Percentiles rank a stretch among this genome's conserved stretches.
Conservation (phyloP, 2,797 vertebrate species). For the Channa striata region DNA sequence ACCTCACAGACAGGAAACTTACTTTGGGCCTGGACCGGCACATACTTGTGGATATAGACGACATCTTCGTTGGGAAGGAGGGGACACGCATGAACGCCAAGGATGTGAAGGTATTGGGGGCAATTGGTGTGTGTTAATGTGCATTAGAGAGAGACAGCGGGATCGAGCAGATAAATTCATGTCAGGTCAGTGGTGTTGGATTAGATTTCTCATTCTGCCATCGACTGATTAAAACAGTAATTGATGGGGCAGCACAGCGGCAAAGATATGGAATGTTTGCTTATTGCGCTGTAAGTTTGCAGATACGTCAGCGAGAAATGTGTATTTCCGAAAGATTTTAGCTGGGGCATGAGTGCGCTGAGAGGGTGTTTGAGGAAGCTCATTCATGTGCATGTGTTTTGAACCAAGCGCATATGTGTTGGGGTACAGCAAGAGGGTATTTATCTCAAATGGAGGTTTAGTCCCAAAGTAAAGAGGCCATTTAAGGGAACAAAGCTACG, state of each 20-base stretch:
- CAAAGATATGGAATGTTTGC: slow-evolving; percentile 36
- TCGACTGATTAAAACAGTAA: slow-evolving; percentile 30
- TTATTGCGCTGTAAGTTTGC: slow-evolving; percentile 26
- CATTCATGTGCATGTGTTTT: slow-evolving; percentile 41
- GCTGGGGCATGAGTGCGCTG: background rate
- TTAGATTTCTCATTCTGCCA: slow-evolving; percentile 25
- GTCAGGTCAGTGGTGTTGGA: slow-evolving; percentile 19
- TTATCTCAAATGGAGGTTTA: slow-evolving; percentile 74
- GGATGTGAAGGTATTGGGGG: slow-evolving; percentile 93
- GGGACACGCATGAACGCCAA: slow-evolving; percentile 96
- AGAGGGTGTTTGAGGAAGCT: slow-evolving; percentile 40
- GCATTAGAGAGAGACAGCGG: slow-evolving; percentile 7
- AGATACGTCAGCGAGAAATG: slow-evolving; percentile 25
- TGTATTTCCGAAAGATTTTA: slow-evolving; percentile 33
- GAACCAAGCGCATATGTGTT: slow-evolving; percentile 62
- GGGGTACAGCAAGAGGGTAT: slow-evolving; percentile 66
- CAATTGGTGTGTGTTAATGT: slow-evolving; percentile 36
- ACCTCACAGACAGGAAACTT: slow-evolving; percentile 92
- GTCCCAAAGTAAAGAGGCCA: slow-evolving; percentile 77
- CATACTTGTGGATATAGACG: slow-evolving; percentile 96
- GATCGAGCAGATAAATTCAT: slow-evolving; percentile 20
- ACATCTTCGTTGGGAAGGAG: slow-evolving; percentile 98
- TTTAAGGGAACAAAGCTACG: slow-evolving; percentile 82
- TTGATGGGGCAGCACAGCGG: slow-evolving; percentile 11
- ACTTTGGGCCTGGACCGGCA: slow-evolving; percentile 92